These are phyloP conservation scores for Artibeus jamaicensis DNA, from an alignment of 2,797 vertebrate genomes.

Conservation along the genomic window DNA sequence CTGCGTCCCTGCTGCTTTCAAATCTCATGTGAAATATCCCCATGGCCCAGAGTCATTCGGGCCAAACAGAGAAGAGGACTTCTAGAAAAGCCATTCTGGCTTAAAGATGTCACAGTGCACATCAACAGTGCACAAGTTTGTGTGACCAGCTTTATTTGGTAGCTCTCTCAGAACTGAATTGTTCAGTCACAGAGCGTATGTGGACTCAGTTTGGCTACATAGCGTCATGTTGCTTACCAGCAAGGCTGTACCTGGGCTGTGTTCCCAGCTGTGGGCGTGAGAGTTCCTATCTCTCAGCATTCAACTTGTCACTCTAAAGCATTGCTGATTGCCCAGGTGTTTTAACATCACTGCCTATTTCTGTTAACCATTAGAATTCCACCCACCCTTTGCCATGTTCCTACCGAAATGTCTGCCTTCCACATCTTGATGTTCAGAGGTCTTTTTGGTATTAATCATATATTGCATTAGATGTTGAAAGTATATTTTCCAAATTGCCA, in stretches of 20 bases:
- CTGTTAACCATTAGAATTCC: background rate
- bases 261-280: background rate
- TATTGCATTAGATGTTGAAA: background rate
- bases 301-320: background rate
- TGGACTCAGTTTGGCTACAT: background rate
- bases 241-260: background rate
- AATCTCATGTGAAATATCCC: background rate
- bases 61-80: background rate
- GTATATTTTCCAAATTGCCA: background rate
- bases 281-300: background rate
- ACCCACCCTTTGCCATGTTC: background rate
- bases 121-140: too few relatives aligned
- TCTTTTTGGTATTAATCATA: background rate
- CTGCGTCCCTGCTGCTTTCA: background rate
- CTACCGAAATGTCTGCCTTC: background rate
- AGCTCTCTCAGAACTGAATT: background rate
- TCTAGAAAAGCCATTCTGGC: background rate
- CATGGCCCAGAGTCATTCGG: background rate
- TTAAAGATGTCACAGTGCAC: background rate
- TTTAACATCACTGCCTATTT: background rate
- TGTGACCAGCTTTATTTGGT: background rate
- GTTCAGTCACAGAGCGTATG: background rate
- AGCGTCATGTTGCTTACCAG: background rate
- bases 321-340: background rate
- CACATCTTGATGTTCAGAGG: background rate